phyloP scores from a whole-genome alignment of 1,140 invertebrate species.

The Zaprionus ornatus region DNA sequence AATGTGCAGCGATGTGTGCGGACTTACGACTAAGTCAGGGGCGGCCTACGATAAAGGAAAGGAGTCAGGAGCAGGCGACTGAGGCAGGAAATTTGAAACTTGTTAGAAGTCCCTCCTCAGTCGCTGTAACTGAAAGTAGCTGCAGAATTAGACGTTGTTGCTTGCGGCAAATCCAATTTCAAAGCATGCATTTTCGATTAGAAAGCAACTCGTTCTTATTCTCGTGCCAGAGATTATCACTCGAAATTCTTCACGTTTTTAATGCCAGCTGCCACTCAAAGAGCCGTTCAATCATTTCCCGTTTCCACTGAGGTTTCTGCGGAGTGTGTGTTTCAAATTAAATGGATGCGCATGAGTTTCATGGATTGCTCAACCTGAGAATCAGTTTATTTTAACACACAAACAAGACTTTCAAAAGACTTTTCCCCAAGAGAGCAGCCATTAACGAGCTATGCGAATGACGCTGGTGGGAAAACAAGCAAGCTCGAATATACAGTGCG shows the following conservation, averaged over 20 bases:
- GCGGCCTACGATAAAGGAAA: background rate
- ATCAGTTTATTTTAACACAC: slow-evolving; percentile 22
- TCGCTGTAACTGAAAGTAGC: background rate
- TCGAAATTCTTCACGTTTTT: slow-evolving; percentile 19
- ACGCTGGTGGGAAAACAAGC: background rate
- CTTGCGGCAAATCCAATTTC: slow-evolving; percentile 69
- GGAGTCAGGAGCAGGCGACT: background rate
- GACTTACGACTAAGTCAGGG: slow-evolving; percentile 70
- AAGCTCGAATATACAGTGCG: background rate
- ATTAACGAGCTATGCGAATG: slow-evolving; percentile 16
- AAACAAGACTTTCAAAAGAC: slow-evolving; percentile 8
- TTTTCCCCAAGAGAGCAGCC: slow-evolving; percentile 11
- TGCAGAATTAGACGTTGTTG: background rate
- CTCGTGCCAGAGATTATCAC: slow-evolving; percentile 26
- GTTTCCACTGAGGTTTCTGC: background rate
- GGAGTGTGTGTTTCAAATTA: background rate
- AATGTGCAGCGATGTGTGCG: slow-evolving; percentile 78
- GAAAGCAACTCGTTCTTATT: background rate
- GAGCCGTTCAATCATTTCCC: background rate
- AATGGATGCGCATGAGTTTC: background rate
- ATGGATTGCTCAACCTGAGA: slow-evolving; percentile 2
- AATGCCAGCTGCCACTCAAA: slow-evolving; percentile 16
- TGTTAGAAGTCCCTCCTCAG: slow-evolving; percentile 54
- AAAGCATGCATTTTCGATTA: slow-evolving; percentile 51
- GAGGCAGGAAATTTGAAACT: slow-evolving; percentile 77